A percentile compares a stretch with the other conserved stretches of the same genome.
These are phyloP conservation scores for Alaudala cheleensis DNA, from an alignment of 2,113 vertebrate species.

Conservation along the genomic window DNA sequence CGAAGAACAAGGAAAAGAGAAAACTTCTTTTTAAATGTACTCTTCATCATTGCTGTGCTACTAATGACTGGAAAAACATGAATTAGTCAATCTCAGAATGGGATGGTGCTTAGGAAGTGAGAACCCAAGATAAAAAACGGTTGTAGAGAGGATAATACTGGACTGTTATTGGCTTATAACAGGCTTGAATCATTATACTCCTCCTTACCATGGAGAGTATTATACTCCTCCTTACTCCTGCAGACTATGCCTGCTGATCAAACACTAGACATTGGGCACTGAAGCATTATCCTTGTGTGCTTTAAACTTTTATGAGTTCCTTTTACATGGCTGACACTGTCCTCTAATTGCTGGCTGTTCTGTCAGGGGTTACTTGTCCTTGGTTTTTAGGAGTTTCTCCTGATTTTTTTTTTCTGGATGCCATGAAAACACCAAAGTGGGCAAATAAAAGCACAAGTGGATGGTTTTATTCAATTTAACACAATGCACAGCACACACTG, in stretches of 20 bases:
- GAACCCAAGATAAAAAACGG: neutral
- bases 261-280: neutral
- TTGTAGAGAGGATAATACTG: neutral
- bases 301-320: neutral
- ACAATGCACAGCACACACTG: fast-evolving
- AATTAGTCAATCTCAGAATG: neutral
- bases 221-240: neutral
- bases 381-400: neutral
- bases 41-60: neutral
- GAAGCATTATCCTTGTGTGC: neutral
- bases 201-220: neutral
- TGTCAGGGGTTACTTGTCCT: neutral
- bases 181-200: neutral
- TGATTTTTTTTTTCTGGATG: neutral
- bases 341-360: neutral
- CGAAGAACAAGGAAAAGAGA: neutral
- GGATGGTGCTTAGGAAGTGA: neutral
- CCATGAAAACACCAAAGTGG: neutral
- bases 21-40: neutral
- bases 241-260: neutral
- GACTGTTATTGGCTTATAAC: neutral
- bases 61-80: neutral
- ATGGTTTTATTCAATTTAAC: neutral
- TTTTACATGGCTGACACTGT: neutral
- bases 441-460: neutral